A percentile compares a stretch with the other conserved stretches of the same genome.
phyloP scores from a whole-genome alignment of 2,888 invertebrate species.

The Trissolcus brochymenae region DNA sequence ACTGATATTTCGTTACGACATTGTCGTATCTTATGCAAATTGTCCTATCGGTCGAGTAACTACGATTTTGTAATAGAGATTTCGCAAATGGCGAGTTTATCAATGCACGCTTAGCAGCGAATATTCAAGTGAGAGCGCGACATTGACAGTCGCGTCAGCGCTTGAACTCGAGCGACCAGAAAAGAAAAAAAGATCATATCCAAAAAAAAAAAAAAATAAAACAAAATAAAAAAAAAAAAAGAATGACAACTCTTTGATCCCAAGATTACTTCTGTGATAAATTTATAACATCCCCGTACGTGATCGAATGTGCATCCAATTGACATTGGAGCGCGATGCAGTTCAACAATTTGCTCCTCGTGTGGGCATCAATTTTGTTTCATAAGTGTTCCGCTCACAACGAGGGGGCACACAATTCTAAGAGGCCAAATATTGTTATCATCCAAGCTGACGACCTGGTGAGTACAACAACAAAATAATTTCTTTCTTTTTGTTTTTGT shows the following conservation, averaged over 20 bases:
- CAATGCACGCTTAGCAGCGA: slow-evolving; percentile 4
- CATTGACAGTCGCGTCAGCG: slow-evolving; percentile 12
- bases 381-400: background rate
- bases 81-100: slow-evolving; percentile 5
- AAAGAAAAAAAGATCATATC: too few species aligned
- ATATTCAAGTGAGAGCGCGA: slow-evolving; percentile 16
- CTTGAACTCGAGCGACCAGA: too few species aligned
- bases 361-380: background rate
- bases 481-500: too few species aligned
- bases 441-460: slow-evolving; percentile 79
- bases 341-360: too few species aligned
- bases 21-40: too few species aligned
- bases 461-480: slow-evolving; percentile 38
- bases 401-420: background rate
- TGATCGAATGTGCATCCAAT: too few species aligned
- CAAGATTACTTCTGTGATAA: too few species aligned
- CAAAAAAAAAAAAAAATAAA: too few species aligned
- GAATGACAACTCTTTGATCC: slow-evolving; percentile 8
- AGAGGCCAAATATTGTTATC: slow-evolving; percentile 77
- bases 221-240: slow-evolving; percentile 1
- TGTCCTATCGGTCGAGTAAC: background rate
- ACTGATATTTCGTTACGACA: too few species aligned
- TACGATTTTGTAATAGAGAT: slow-evolving; percentile 8
- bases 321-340: too few species aligned
- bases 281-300: too few species aligned